These are phyloP conservation scores for Agrochola litura DNA, from an alignment of 2,888 invertebrate genomes.

Conservation along the genomic window DNA sequence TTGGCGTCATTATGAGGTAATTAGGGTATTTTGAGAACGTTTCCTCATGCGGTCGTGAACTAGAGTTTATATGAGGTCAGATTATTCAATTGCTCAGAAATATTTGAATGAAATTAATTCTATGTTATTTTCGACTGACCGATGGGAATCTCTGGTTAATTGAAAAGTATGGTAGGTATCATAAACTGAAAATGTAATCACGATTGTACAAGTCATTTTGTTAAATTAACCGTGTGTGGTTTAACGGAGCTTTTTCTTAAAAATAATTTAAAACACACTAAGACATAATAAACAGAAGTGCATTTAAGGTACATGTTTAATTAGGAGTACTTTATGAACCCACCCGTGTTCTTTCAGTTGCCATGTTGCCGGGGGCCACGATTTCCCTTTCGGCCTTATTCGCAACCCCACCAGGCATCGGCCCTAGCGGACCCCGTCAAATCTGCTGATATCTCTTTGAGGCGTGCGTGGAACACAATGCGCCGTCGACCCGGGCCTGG, in stretches of 20 bases:
- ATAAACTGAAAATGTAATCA: conserved; percentile 43
- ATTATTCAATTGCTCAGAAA: conserved; percentile 65
- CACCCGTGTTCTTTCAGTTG: too few relatives aligned
- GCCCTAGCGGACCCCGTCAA: too few relatives aligned
- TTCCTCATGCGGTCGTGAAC: conserved; percentile 62
- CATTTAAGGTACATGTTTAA: not conserved
- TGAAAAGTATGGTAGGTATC: conserved; percentile 49
- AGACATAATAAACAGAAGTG: not conserved
- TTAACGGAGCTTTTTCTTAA: conserved; percentile 10
- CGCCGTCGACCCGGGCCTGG: too few relatives aligned
- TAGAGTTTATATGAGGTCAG: conserved; percentile 61
- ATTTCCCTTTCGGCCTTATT: too few relatives aligned
- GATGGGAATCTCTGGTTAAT: conserved; percentile 64
- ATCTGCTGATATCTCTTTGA: too few relatives aligned
- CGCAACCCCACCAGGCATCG: too few relatives aligned
- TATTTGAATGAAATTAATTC: conserved; percentile 67
- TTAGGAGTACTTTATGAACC: not conserved
- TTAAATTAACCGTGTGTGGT: conserved; percentile 20
- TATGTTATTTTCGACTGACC: conserved; percentile 63
- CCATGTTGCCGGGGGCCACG: too few relatives aligned
- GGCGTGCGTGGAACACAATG: too few relatives aligned
- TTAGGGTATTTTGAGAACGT: conserved; percentile 65
- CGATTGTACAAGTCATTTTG: conserved; percentile 31
- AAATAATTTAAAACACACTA: not conserved
- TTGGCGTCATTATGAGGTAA: conserved; percentile 66